Percentiles rank a stretch among this genome's conserved stretches.
Conservation (phyloP, 2,113 vertebrate genomes). For the Octodon degus region DNA sequence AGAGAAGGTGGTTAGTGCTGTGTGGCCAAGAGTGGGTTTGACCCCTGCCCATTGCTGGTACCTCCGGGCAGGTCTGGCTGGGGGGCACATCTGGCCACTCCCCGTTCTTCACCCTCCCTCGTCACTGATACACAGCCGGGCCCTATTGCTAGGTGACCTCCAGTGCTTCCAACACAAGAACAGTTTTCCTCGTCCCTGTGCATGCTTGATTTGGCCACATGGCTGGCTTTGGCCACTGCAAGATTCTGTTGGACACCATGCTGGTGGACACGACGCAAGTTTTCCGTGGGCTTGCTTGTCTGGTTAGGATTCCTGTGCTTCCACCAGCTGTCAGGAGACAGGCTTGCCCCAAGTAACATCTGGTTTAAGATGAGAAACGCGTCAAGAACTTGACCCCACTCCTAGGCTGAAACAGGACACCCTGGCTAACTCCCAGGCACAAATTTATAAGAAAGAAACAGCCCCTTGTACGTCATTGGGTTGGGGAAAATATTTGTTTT, state of each 20-base stretch:
- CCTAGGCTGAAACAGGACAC: not conserved
- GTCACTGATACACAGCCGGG: not conserved
- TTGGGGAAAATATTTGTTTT: not conserved
- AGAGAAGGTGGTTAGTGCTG: constrained; percentile 27
- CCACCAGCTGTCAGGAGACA: not conserved
- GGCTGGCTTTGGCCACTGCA: constrained; percentile 3
- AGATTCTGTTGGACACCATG: not conserved
- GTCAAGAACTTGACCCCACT: not conserved
- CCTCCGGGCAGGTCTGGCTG: not conserved
- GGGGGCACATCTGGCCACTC: not conserved
- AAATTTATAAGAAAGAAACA: not conserved
- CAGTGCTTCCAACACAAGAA: not conserved
- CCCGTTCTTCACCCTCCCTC: not conserved
- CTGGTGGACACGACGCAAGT: not conserved
- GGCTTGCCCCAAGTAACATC: not conserved
- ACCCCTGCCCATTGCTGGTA: not conserved
- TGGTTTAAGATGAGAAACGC: not conserved
- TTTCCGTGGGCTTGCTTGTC: not conserved
- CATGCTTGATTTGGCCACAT: not conserved
- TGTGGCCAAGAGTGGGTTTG: not conserved
- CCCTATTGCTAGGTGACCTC: not conserved
- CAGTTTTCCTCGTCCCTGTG: not conserved
- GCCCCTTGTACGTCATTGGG: too few relatives aligned
- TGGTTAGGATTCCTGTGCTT: not conserved
- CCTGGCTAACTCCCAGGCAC: not conserved